Evolutionary conservation across 2,113 vertebrate species (phyloP).

Genomic region (Raja brachyura): DNA sequence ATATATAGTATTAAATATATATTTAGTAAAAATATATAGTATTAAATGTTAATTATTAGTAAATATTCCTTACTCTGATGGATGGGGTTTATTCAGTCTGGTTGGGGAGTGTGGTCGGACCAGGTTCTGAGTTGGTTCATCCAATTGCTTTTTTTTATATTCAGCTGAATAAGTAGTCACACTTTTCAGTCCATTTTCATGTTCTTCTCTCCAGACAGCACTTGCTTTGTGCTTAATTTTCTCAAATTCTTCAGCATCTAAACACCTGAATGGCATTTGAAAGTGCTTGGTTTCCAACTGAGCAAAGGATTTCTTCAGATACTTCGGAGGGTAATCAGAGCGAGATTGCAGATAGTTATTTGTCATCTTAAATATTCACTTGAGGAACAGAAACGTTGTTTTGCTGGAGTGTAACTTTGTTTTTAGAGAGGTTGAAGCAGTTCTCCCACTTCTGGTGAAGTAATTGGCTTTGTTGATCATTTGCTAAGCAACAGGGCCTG

Average conservation of each 20-base stretch:
- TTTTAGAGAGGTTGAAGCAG: background rate
- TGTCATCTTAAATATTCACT: background rate
- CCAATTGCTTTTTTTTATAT: slow-evolving; percentile 46
- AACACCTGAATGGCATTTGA: slow-evolving; percentile 49
- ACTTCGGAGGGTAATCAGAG: background rate
- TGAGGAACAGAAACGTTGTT: background rate
- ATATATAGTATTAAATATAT: no score
- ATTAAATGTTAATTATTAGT: background rate
- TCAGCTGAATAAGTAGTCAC: slow-evolving; percentile 44
- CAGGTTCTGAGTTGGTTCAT: background rate
- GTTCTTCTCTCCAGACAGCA: slow-evolving; percentile 46
- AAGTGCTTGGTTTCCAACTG: slow-evolving; percentile 38
- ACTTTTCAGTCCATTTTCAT: slow-evolving; percentile 25
- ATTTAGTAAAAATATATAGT: no score
- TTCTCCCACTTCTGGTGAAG: background rate
- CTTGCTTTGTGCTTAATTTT: slow-evolving; percentile 45
- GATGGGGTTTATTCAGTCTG: slow-evolving; percentile 43
- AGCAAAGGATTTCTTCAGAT: background rate
- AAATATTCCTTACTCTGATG: slow-evolving; percentile 43
- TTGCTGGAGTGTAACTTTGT: background rate
- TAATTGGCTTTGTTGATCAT: slow-evolving; percentile 43
- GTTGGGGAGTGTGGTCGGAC: slow-evolving; percentile 38
- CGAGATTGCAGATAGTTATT: background rate
- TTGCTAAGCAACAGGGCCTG: slow-evolving; percentile 56
- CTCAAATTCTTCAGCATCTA: slow-evolving; percentile 46